These are phyloP conservation scores for Trichonephila inaurata DNA, from an alignment of 1,140 invertebrate genomes.

Conservation along the genomic window DNA sequence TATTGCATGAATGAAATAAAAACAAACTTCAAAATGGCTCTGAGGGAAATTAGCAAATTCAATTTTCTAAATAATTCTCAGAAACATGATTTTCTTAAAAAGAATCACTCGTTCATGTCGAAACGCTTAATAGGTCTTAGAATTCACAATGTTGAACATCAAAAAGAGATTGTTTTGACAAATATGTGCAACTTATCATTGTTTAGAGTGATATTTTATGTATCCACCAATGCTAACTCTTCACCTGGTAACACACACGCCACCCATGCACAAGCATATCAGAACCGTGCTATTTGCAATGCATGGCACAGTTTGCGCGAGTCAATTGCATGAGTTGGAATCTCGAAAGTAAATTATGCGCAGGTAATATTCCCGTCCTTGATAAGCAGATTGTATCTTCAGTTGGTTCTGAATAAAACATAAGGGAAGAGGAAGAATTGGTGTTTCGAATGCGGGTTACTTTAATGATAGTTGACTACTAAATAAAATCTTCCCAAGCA, in stretches of 20 bases:
- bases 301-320: neutral
- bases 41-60: too few relatives aligned
- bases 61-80: too few relatives aligned
- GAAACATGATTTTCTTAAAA: too few relatives aligned
- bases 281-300: neutral
- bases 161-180: too few relatives aligned
- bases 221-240: neutral
- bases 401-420: conserved; percentile 33
- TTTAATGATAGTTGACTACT: neutral
- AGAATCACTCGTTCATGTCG: too few relatives aligned
- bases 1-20: too few relatives aligned
- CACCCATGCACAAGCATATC: neutral
- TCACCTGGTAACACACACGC: neutral
- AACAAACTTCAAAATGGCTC: too few relatives aligned
- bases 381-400: neutral
- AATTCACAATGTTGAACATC: too few relatives aligned
- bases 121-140: too few relatives aligned
- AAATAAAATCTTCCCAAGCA: conserved; percentile 13
- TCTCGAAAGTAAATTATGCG: neutral
- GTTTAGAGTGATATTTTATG: too few relatives aligned
- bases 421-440: neutral
- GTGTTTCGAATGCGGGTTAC: conserved; percentile 4
- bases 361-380: neutral
- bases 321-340: neutral
- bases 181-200: too few relatives aligned